A percentile compares a stretch with the other conserved stretches of the same genome.
Evolutionary conservation across 2,113 vertebrate genomes (phyloP).

Genomic region (Zapornia atra): DNA sequence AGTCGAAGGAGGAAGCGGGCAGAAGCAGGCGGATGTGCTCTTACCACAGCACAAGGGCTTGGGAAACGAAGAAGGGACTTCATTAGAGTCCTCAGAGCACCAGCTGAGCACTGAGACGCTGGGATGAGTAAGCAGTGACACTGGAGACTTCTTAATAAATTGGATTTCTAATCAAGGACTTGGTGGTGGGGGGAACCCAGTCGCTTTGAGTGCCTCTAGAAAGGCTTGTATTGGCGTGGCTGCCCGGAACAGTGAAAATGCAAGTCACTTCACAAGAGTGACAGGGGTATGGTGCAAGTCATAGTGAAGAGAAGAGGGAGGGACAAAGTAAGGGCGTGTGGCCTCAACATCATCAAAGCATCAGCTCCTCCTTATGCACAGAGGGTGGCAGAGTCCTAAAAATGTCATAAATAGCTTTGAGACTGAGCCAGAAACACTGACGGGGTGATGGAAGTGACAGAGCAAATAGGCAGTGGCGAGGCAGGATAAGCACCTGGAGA

Average conservation of each 20-base stretch:
- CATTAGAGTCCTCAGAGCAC: neutral
- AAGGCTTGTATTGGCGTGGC: neutral
- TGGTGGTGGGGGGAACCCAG: fast-evolving
- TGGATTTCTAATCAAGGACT: fast-evolving
- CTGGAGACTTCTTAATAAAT: neutral
- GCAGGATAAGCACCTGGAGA: neutral
- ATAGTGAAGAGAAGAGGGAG: neutral
- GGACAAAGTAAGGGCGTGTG: neutral
- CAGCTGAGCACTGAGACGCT: neutral
- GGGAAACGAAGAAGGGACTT: neutral
- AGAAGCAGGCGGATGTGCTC: neutral
- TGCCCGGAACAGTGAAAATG: neutral
- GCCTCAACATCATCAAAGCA: neutral
- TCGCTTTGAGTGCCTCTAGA: neutral
- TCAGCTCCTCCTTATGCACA: neutral
- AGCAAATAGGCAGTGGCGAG: neutral
- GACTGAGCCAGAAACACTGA: neutral
- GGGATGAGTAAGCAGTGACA: neutral
- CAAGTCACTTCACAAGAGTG: neutral
- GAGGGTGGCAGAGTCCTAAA: neutral
- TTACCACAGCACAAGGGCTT: neutral
- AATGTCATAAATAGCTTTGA: neutral
- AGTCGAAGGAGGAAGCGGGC: neutral
- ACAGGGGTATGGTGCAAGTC: neutral
- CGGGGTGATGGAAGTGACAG: neutral